phyloP scores from a whole-genome alignment of 2,113 vertebrate genomes.

The Scopus umbretta region DNA sequence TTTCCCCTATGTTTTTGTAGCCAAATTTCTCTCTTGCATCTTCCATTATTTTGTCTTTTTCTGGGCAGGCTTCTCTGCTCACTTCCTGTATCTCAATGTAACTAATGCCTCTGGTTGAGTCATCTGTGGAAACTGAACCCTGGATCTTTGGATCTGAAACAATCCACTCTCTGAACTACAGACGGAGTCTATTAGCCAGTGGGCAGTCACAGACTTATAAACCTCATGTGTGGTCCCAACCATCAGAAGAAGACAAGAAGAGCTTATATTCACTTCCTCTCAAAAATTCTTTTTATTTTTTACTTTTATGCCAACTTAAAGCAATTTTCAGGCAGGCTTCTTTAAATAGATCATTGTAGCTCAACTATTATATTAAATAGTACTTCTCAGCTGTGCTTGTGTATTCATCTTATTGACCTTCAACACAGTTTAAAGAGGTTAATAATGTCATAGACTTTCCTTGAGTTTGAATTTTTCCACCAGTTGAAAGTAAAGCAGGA shows the following conservation, averaged over 20 bases:
- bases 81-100: background rate
- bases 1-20: background rate
- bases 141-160: background rate
- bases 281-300: background rate
- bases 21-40: background rate
- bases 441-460: background rate
- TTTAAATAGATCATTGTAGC: background rate
- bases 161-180: background rate
- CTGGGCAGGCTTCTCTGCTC: slow-evolving; percentile 1
- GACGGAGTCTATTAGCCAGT: background rate
- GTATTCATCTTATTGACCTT: background rate
- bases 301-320: background rate
- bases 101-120: background rate
- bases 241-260: background rate
- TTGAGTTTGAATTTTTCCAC: background rate
- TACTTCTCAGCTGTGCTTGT: background rate
- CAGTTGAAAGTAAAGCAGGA: background rate
- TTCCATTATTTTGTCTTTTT: background rate
- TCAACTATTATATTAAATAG: background rate
- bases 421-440: background rate
- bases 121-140: background rate
- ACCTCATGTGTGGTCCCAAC: slow-evolving; percentile 6
- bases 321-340: background rate
- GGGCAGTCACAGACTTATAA: background rate
- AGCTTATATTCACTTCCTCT: background rate